Conservation (phyloP, 2,113 vertebrate species). For the Menura novaehollandiae region DNA sequence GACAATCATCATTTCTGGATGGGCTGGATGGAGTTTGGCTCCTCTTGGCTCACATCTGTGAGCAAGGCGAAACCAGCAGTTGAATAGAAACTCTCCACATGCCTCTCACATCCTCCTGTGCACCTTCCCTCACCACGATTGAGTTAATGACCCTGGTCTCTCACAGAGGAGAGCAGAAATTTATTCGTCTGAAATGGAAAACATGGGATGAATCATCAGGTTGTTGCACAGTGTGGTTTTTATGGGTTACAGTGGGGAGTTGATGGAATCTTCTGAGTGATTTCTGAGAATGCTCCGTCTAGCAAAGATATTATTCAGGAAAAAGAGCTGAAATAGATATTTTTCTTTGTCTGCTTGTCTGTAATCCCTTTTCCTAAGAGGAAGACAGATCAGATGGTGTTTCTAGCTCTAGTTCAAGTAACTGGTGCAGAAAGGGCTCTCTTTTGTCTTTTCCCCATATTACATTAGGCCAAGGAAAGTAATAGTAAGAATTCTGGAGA, state of each 20-base stretch:
- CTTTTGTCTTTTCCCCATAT: not conserved
- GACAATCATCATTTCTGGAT: rapidly evolving
- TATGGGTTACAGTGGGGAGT: not conserved
- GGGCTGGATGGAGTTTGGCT: not conserved
- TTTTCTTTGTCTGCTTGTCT: not conserved
- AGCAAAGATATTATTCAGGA: not conserved
- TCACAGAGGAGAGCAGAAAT: not conserved
- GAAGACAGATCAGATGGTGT: not conserved
- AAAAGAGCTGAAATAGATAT: not conserved
- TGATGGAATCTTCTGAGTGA: not conserved
- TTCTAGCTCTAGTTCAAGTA: not conserved
- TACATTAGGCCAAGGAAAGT: not conserved
- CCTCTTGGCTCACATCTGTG: not conserved
- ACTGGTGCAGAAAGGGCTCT: not conserved
- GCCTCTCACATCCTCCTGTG: rapidly evolving
- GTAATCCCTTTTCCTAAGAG: not conserved
- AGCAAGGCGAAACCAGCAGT: not conserved
- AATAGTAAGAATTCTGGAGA: not conserved
- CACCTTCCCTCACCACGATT: not conserved
- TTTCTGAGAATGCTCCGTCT: not conserved
- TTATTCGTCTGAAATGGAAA: not conserved
- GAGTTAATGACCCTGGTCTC: not conserved
- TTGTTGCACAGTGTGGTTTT: not conserved
- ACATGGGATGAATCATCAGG: not conserved
- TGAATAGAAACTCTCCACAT: too few relatives aligned